A percentile compares a stretch with the other conserved stretches of the same genome.
Evolutionary conservation across 2,888 invertebrate species (phyloP).

Genomic region (Nebria brevicollis): DNA sequence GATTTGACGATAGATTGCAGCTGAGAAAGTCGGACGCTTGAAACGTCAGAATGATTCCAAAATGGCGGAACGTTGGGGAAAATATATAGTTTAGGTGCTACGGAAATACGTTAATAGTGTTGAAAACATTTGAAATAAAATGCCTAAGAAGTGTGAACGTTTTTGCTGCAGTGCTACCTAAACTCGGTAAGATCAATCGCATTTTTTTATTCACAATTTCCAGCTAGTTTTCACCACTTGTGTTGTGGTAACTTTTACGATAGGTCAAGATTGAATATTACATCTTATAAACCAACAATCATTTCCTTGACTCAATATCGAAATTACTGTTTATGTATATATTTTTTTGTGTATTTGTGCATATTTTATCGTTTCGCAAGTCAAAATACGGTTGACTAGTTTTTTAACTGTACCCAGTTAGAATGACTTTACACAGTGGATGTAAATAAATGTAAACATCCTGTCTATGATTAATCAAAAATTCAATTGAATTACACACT

Average conservation of each 20-base stretch:
- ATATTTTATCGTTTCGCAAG: not conserved
- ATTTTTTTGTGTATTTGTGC: not conserved
- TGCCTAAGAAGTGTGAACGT: not conserved
- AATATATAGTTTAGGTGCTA: not conserved
- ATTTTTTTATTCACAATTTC: not conserved
- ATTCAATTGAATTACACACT: not conserved
- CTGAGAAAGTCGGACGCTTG: constrained; percentile 18
- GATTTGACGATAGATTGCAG: constrained; percentile 9
- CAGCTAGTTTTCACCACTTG: not conserved
- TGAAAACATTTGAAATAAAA: not conserved
- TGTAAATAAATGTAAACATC: constrained; percentile 20
- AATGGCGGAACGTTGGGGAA: constrained; percentile 1
- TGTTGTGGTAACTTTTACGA: constrained; percentile 14
- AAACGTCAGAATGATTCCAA: constrained; percentile 17
- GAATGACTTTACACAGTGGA: constrained; percentile 10
- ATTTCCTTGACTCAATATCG: not conserved
- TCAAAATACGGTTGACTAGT: constrained; percentile 14
- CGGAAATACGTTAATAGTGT: constrained; percentile 2
- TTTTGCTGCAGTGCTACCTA: constrained; percentile 4
- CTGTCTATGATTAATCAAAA: constrained; percentile 4
- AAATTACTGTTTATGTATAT: not conserved
- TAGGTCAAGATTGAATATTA: constrained; percentile 16
- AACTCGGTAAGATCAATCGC: not conserved
- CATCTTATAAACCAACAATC: not conserved
- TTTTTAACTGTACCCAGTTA: constrained; percentile 25